Evolutionary conservation across 2,113 vertebrate species (phyloP).

Genomic region (Aleadryas rufinucha): DNA sequence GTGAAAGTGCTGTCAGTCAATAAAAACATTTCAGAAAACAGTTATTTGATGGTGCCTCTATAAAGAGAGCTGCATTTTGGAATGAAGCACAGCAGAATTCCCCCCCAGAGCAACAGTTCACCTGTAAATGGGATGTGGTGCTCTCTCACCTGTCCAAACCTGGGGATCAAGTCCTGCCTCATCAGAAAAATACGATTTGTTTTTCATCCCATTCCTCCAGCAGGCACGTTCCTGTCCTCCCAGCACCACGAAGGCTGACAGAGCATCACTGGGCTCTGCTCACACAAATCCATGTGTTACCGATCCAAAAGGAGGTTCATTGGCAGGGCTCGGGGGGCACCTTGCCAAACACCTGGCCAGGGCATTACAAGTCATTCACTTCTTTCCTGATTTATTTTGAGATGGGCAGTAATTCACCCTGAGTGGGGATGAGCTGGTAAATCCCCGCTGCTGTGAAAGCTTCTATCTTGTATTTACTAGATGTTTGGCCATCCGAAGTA

Average conservation of each 20-base stretch:
- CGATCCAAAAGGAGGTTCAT: fast-evolving
- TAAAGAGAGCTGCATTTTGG: not conserved
- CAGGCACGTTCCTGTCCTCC: not conserved
- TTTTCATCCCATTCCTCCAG: not conserved
- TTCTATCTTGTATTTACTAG: not conserved
- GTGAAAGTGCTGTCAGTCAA: not conserved
- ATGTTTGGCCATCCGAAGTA: not conserved
- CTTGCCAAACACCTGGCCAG: not conserved
- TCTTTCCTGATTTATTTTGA: not conserved
- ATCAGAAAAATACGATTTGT: fast-evolving
- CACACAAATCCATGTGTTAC: fast-evolving
- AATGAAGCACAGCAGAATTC: not conserved
- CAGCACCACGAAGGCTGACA: not conserved
- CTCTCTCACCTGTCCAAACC: not conserved
- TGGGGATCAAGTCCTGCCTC: not conserved
- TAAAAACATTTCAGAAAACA: not conserved
- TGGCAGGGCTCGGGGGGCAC: not conserved
- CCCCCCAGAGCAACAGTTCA: not conserved
- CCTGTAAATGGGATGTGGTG: not conserved
- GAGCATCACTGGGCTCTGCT: not conserved
- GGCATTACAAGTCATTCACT: not conserved
- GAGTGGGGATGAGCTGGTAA: not conserved
- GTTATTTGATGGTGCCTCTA: not conserved
- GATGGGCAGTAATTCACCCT: not conserved
- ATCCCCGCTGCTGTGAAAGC: not conserved